These are phyloP conservation scores for Prolemur simus DNA, from an alignment of 2,113 vertebrate species.

Conservation along the genomic window DNA sequence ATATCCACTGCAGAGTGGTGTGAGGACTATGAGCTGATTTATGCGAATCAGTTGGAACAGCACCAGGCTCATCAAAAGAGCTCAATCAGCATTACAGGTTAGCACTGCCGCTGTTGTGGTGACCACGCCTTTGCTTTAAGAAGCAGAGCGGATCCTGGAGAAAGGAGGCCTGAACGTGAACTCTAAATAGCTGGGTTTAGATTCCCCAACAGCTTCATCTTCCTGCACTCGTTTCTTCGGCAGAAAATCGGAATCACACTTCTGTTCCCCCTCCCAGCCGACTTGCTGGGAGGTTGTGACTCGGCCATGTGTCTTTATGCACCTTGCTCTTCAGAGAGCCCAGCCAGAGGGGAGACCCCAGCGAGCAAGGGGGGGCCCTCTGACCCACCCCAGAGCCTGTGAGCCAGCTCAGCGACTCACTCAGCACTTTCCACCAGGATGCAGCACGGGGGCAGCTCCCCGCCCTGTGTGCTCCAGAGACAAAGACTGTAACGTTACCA, in stretches of 20 bases:
- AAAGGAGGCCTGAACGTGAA: neutral
- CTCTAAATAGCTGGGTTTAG: neutral
- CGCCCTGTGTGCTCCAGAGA: neutral
- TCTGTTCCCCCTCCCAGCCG: neutral
- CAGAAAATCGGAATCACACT: neutral
- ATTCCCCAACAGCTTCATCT: neutral
- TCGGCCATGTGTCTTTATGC: neutral
- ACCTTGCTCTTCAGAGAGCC: neutral
- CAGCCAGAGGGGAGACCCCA: neutral
- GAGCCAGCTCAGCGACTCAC: neutral
- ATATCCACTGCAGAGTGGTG: fast-evolving
- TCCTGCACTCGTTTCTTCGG: neutral
- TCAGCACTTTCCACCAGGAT: neutral
- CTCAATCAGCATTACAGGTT: neutral
- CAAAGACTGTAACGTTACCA: slow-evolving; percentile 3
- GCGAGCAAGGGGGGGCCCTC: neutral
- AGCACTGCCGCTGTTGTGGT: too few species aligned
- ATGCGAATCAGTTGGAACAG: neutral
- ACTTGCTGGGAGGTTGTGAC: too few species aligned
- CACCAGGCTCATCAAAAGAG: neutral
- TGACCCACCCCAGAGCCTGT: neutral
- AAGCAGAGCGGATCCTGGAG: neutral
- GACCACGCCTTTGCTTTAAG: neutral
- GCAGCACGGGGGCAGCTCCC: neutral
- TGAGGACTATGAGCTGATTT: neutral